These are phyloP conservation scores for Peromyscus melanophrys DNA, from an alignment of 2,797 vertebrate genomes.

Conservation along the genomic window DNA sequence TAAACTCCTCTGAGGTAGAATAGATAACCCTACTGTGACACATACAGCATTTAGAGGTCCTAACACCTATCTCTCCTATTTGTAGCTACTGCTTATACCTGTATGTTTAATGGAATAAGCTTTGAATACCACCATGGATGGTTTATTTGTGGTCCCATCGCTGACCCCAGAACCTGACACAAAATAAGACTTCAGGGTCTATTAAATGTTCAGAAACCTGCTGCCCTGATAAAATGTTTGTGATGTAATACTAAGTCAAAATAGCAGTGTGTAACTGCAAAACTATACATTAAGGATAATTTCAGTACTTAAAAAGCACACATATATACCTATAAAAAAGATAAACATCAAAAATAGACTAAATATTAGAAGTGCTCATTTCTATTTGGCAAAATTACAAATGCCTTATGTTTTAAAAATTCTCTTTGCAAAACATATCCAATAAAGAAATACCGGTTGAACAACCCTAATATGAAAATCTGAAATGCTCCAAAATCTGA, in stretches of 20 bases:
- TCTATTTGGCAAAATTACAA: slow-evolving; percentile 48
- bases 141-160: slow-evolving; percentile 7
- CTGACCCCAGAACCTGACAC: neutral
- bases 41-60: neutral
- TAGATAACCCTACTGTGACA: neutral
- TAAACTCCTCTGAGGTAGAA: neutral
- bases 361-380: slow-evolving; percentile 59
- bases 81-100: neutral
- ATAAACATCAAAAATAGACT: slow-evolving; percentile 39
- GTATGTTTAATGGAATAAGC: neutral
- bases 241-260: slow-evolving; percentile 45
- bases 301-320: slow-evolving; percentile 59
- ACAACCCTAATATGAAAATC: slow-evolving; percentile 1
- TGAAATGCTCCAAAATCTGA: slow-evolving; percentile 1
- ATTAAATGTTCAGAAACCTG: slow-evolving; percentile 36
- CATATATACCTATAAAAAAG: slow-evolving; percentile 40
- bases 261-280: neutral
- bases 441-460: neutral
- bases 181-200: neutral
- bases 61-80: neutral
- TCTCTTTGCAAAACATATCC: neutral
- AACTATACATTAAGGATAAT: slow-evolving; percentile 28
- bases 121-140: neutral
- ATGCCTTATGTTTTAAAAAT: slow-evolving; percentile 26
- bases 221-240: slow-evolving; percentile 55